Evolutionary conservation across 2,888 invertebrate species (phyloP).

Genomic region (Oligia latruncula): DNA sequence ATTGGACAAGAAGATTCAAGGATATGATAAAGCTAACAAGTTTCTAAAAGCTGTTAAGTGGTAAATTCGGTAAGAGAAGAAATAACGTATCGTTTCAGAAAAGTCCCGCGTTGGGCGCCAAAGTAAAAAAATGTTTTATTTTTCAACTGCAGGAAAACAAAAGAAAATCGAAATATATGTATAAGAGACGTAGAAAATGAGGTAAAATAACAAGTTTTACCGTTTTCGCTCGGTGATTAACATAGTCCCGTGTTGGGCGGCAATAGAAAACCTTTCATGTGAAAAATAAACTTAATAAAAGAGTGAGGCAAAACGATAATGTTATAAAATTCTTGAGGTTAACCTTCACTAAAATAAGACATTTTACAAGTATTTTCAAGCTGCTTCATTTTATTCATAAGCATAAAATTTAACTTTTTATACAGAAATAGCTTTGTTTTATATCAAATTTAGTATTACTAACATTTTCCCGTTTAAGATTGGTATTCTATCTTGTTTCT

Average conservation of each 20-base stretch:
- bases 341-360: not conserved
- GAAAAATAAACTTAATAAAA: not conserved
- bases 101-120: constrained; percentile 30
- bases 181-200: not conserved
- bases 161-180: not conserved
- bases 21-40: not conserved
- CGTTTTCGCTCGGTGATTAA: not conserved
- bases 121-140: constrained; percentile 2
- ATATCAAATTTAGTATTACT: not conserved
- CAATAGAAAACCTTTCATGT: not conserved
- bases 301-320: not conserved
- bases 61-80: not conserved
- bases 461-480: not conserved
- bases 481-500: constrained; percentile 11
- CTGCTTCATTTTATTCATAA: not conserved
- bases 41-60: not conserved
- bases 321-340: not conserved
- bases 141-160: not conserved
- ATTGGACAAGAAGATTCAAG: not conserved
- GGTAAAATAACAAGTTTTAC: constrained; percentile 17
- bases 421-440: not conserved
- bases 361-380: not conserved
- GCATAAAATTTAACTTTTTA: not conserved
- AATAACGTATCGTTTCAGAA: not conserved
- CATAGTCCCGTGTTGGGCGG: constrained; percentile 10